A percentile compares a stretch with the other conserved stretches of the same genome.
phyloP scores from a whole-genome alignment of 2,113 vertebrate species.

The Macquaria ambigua region DNA sequence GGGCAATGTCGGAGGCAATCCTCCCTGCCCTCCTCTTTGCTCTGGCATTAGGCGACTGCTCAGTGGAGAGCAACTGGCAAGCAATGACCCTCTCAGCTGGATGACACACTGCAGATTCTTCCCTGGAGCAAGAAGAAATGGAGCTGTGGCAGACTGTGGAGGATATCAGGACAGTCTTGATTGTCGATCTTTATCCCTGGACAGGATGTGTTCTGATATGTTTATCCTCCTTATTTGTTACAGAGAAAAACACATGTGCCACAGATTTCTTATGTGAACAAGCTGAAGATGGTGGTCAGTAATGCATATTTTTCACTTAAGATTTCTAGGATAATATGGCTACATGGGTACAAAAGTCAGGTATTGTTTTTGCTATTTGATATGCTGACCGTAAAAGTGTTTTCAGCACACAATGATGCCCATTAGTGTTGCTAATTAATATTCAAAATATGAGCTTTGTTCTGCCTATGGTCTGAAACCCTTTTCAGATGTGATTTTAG shows the following conservation, averaged over 20 bases:
- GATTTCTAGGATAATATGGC: background rate
- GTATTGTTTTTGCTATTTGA: constrained; percentile 28
- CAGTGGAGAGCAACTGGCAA: constrained; percentile 78
- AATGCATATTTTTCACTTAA: constrained; percentile 7
- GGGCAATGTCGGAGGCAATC: constrained; percentile 78
- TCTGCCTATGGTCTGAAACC: background rate
- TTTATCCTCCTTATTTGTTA: constrained; percentile 53
- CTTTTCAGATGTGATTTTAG: constrained; percentile 11
- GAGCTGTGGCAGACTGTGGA: constrained; percentile 61
- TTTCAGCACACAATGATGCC: constrained; percentile 12
- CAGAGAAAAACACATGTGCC: constrained; percentile 21
- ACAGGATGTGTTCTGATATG: constrained; percentile 52
- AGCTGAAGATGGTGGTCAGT: constrained; percentile 5
- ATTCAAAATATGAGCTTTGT: constrained; percentile 41
- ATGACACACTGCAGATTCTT: constrained; percentile 72
- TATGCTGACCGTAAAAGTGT: constrained; percentile 12
- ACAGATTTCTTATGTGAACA: constrained; percentile 4
- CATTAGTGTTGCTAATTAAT: constrained; percentile 27
- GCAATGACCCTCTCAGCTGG: constrained; percentile 78
- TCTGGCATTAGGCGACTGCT: constrained; percentile 76
- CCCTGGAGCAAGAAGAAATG: constrained; percentile 69
- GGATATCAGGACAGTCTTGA: constrained; percentile 61
- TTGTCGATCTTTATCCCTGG: constrained; percentile 57
- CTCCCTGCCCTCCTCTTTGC: constrained; percentile 77
- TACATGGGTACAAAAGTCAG: background rate